Conservation (phyloP, 2,888 invertebrate genomes). For the Hoplodrina ambigua region DNA sequence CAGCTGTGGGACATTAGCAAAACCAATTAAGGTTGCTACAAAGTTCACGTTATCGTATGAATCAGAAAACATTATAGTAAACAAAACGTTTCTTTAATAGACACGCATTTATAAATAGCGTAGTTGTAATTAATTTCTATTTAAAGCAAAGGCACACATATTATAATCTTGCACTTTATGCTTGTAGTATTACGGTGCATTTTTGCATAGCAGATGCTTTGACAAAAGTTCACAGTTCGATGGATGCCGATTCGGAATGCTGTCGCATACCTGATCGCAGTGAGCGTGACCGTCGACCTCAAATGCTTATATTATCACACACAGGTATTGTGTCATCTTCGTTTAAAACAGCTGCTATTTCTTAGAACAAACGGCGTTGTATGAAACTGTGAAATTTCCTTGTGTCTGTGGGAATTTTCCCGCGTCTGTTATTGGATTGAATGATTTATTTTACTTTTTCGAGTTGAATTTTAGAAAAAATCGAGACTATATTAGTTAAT, state of each 20-base stretch:
- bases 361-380: conserved; percentile 46
- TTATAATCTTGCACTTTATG: conserved; percentile 11
- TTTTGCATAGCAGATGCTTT: conserved; percentile 34
- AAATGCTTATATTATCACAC: conserved; percentile 44
- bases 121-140: conserved; percentile 44
- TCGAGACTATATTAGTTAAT: too few species aligned
- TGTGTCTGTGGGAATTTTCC: conserved; percentile 49
- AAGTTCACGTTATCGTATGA: conserved; percentile 32
- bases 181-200: not conserved
- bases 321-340: conserved; percentile 56
- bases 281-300: conserved; percentile 71
- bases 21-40: conserved; percentile 32
- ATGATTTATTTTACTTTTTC: conserved; percentile 1
- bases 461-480: not conserved
- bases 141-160: not conserved
- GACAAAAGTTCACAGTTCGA: conserved; percentile 67
- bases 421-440: conserved; percentile 4
- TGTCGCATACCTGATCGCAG: conserved; percentile 67
- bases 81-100: conserved; percentile 39
- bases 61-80: conserved; percentile 47
- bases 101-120: conserved; percentile 34
- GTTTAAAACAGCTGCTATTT: conserved; percentile 43
- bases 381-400: conserved; percentile 47
- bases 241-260: conserved; percentile 62
- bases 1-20: conserved; percentile 39